Percentiles rank a stretch among this genome's conserved stretches.
phyloP scores from a whole-genome alignment of 2,888 invertebrate species.

The Trissonchulus latispiculum region DNA sequence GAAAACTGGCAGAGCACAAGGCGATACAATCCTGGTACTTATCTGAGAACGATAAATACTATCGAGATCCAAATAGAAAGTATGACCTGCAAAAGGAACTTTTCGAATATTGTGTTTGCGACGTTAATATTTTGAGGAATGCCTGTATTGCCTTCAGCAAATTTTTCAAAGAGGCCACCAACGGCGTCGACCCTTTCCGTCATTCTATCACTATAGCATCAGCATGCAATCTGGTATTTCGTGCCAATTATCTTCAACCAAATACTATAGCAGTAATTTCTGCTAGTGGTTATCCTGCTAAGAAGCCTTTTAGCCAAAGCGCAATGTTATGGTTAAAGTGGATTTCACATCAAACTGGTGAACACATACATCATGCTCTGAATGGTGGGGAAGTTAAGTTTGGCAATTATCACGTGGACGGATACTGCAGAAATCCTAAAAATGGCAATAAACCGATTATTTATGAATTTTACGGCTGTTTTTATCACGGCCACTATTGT shows the following conservation, averaged over 20 bases:
- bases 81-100: not conserved
- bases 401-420: constrained; percentile 7
- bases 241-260: not conserved
- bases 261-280: not conserved
- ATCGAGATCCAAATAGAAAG: too few relatives aligned
- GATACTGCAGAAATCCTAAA: not conserved
- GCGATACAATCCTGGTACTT: not conserved
- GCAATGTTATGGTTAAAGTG: not conserved
- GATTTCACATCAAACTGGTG: not conserved
- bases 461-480: too few relatives aligned
- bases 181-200: not conserved
- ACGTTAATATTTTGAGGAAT: not conserved
- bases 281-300: not conserved
- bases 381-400: constrained; percentile 7
- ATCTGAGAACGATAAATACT: not conserved
- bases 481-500: too few relatives aligned
- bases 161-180: not conserved
- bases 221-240: not conserved
- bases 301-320: not conserved
- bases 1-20: too few relatives aligned
- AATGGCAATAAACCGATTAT: too few relatives aligned
- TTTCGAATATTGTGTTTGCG: not conserved
- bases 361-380: not conserved
- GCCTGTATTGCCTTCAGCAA: not conserved
- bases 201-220: not conserved